Conservation (phyloP, 2,113 vertebrate genomes). For the Acanthochromis polyacanthus region DNA sequence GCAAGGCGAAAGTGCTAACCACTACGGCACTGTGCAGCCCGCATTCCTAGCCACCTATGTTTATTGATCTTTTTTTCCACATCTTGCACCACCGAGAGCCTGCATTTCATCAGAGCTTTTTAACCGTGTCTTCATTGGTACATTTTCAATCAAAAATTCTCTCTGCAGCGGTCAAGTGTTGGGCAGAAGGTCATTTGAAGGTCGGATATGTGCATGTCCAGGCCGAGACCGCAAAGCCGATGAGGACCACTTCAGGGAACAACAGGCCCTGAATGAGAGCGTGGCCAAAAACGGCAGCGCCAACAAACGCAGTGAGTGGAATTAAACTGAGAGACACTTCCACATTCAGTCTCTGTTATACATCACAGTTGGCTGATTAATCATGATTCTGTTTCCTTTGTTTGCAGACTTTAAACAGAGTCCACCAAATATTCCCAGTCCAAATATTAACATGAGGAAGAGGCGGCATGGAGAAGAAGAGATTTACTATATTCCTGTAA, state of each 20-base stretch:
- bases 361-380: background rate
- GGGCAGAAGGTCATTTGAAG: constrained; percentile 87
- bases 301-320: constrained; percentile 91
- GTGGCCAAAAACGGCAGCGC: constrained; percentile 88
- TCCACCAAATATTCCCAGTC: constrained; percentile 87
- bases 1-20: too few relatives aligned
- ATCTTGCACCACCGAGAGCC: background rate
- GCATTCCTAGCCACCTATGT: background rate
- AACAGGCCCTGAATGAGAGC: constrained; percentile 93
- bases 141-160: constrained; percentile 9
- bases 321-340: background rate
- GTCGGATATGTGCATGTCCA: constrained; percentile 96
- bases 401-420: constrained; percentile 94
- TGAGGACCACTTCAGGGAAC: constrained; percentile 96
- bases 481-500: constrained; percentile 94
- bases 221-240: constrained; percentile 96
- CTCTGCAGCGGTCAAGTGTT: constrained; percentile 85
- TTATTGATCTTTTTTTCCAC: background rate
- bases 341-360: background rate
- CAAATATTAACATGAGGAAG: constrained; percentile 90
- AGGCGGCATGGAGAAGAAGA: constrained; percentile 95
- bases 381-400: constrained; percentile 13
- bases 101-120: background rate
- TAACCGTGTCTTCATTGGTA: background rate
- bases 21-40: too few relatives aligned